Evolutionary conservation across 2,797 vertebrate genomes (phyloP), one percentile per base, ranked within the genome.

Genomic region (Lutjanus argentimaculatus): DNA sequence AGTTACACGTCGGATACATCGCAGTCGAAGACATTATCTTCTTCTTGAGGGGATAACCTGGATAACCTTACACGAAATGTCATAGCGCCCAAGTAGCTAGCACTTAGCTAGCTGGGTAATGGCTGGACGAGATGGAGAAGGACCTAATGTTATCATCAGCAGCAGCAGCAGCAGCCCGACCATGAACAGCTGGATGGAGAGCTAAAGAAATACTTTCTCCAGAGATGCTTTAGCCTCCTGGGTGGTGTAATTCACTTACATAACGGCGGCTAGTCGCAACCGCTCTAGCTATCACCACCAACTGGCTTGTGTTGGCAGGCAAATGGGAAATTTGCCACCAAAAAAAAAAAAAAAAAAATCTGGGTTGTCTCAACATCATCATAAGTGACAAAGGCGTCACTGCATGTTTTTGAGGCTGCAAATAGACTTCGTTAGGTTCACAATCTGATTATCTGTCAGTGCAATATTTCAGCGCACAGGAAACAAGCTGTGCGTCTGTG

Each of bases 11-110:
- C 79, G 86, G 91, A 81, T 17, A 80, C 86, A 77, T 78, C 85
- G 84, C 85, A 71, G n/a, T 19, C 62, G 75, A 43, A 88, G 85
- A 78, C 87, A 59, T 83, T 83, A 88, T 91, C 84, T 91, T 91
- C 89, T 87, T 91, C 84, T 91, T 91, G 88, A 74, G 87, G 90
- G 93, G 92, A 93, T 94, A 93, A 94, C 91, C 92, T 91, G 93
- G 92, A 92, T 94, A 95, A 95, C 94, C 94, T 95, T 91, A 94
- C 91, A 88, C 87, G 93, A 94, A 90, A 95, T 95, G 94, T 93
- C 93, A 94, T 94, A 94, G 91, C 86, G 90, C 86, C 59, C 82
- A 67, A 92, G 89, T 79, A 86, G 93, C 94, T 94, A 93, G 93
- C 93, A 90, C 77, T 80, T 4, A 82, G 93, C 92, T 94, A 93